These are phyloP conservation scores for Prinia subflava DNA, from an alignment of 2,113 vertebrate species.

Conservation along the genomic window DNA sequence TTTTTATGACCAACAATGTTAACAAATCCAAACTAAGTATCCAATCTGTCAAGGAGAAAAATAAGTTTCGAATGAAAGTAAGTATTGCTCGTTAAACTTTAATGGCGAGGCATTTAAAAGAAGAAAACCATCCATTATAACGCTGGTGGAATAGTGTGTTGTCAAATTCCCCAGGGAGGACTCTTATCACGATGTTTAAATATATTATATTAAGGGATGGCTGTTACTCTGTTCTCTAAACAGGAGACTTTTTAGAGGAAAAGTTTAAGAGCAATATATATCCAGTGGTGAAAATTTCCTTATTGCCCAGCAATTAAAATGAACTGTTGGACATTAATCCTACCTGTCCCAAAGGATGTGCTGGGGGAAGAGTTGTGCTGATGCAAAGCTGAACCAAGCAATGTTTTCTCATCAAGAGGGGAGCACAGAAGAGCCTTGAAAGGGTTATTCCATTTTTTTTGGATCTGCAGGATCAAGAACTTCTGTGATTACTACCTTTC, in stretches of 20 bases:
- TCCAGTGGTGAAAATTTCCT: neutral
- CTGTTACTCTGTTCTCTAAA: neutral
- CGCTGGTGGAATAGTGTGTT: neutral
- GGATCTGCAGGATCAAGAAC: neutral
- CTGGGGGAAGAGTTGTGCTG: neutral
- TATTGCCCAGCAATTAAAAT: neutral
- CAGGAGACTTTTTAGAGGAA: constrained; percentile 12
- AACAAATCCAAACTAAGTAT: constrained; percentile 46
- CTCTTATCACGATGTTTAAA: constrained; percentile 36
- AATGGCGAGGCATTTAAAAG: constrained; percentile 18
- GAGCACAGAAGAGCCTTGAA: neutral
- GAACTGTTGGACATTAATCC: neutral
- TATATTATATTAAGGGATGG: neutral
- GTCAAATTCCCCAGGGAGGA: neutral
- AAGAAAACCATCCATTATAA: constrained; percentile 22
- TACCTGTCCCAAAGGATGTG: neutral
- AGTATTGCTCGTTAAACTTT: constrained; percentile 43
- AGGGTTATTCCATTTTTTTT: neutral
- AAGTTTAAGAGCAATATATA: neutral
- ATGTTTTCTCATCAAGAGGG: neutral
- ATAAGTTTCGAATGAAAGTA: constrained; percentile 37
- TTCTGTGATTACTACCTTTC: neutral
- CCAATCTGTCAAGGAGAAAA: constrained; percentile 50
- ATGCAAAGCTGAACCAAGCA: neutral
- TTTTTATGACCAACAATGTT: constrained; percentile 24